phyloP scores from a whole-genome alignment of 2,888 invertebrate genomes.

The Ochropleura plecta region DNA sequence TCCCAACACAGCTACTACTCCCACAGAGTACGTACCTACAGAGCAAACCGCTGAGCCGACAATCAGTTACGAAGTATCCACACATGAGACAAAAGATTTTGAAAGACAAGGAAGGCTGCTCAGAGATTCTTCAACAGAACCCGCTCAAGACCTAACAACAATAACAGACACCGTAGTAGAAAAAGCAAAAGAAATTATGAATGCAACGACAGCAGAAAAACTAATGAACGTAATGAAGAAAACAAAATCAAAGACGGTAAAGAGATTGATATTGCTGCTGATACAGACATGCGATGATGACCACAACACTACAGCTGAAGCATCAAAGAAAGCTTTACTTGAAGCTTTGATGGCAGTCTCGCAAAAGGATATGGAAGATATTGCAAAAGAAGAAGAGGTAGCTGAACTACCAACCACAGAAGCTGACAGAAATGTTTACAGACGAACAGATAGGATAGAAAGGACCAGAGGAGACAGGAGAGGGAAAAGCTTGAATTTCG shows the following conservation, averaged over 20 bases:
- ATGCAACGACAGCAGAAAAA: constrained; percentile 93
- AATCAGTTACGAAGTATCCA: constrained; percentile 75
- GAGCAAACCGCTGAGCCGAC: constrained; percentile 82
- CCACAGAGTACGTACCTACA: constrained; percentile 74
- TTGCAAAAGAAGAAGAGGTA: constrained; percentile 82
- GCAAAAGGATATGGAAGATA: constrained; percentile 89
- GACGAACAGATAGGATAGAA: constrained; percentile 76
- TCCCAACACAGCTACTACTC: constrained; percentile 76
- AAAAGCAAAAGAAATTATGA: constrained; percentile 94
- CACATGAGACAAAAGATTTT: constrained; percentile 73
- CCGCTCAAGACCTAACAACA: constrained; percentile 91
- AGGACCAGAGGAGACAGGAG: constrained; percentile 75
- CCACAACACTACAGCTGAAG: constrained; percentile 93
- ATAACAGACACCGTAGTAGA: constrained; percentile 92
- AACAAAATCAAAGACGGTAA: constrained; percentile 94
- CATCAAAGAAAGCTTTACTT: constrained; percentile 92
- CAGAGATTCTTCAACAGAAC: constrained; percentile 84
- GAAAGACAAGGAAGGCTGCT: constrained; percentile 82
- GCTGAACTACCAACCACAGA: constrained; percentile 74
- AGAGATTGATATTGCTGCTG: constrained; percentile 93
- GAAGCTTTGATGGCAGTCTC: constrained; percentile 93
- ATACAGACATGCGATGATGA: constrained; percentile 95
- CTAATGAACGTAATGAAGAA: constrained; percentile 95
- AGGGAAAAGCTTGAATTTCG: constrained; percentile 81
- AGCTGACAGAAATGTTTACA: constrained; percentile 75